Evolutionary conservation across 2,113 vertebrate genomes (phyloP).

Genomic region (Heterotis niloticus): DNA sequence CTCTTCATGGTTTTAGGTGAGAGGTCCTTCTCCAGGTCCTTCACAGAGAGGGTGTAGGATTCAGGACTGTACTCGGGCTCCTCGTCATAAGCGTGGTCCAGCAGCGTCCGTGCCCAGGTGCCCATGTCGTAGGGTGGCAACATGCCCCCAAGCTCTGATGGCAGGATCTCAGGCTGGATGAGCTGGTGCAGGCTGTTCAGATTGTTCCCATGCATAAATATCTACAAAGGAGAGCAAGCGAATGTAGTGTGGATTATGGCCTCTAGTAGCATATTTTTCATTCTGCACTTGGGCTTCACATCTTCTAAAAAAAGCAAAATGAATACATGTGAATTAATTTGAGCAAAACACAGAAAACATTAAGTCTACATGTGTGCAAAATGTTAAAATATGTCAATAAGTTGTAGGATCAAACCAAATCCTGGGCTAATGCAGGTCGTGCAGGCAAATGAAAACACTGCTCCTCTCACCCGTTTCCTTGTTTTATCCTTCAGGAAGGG

Average conservation of each 20-base stretch:
- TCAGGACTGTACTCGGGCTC: slow-evolving; percentile 85
- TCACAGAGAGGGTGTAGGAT: slow-evolving; percentile 79
- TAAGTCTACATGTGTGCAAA: too few relatives aligned
- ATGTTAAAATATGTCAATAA: too few relatives aligned
- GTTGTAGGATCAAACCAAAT: too few relatives aligned
- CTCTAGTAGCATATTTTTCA: too few relatives aligned
- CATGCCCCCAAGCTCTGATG: slow-evolving; percentile 96
- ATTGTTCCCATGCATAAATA: slow-evolving; percentile 98
- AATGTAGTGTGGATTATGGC: too few relatives aligned
- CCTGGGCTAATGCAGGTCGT: too few relatives aligned
- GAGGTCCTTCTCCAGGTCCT: slow-evolving; percentile 83
- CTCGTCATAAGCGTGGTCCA: slow-evolving; percentile 98
- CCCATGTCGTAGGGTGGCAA: slow-evolving; percentile 97
- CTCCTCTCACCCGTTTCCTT: slow-evolving; percentile 83
- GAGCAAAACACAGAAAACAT: too few relatives aligned
- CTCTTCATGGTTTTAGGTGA: slow-evolving; percentile 97
- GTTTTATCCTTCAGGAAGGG: slow-evolving; percentile 98
- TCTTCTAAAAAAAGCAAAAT: too few relatives aligned
- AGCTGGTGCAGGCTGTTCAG: slow-evolving; percentile 95
- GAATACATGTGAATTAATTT: too few relatives aligned
- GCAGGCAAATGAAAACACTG: not conserved
- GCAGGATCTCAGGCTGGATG: slow-evolving; percentile 93
- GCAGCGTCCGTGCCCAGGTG: slow-evolving; percentile 92
- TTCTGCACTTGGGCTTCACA: too few relatives aligned
- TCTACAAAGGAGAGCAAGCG: slow-evolving; percentile 58